phyloP scores from a whole-genome alignment of 1,140 invertebrate genomes.

The Mycetomoellerius zeteki region DNA sequence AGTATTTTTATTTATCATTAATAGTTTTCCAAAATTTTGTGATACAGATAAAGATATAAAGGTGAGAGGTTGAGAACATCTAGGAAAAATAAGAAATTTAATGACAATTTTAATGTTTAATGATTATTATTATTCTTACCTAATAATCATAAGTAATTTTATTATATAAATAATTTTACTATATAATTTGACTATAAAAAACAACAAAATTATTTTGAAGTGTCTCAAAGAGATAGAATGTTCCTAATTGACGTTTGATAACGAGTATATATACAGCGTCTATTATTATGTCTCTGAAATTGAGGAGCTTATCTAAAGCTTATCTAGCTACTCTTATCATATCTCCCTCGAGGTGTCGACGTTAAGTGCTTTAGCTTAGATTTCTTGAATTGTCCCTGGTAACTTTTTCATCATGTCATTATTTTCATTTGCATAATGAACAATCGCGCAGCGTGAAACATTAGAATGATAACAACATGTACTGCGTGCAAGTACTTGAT shows the following conservation, averaged over 20 bases:
- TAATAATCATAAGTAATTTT: neutral
- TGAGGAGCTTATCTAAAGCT: neutral
- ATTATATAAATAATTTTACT: no score
- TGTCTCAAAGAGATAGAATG: neutral
- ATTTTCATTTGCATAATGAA: slow-evolving; percentile 8
- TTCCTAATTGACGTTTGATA: neutral
- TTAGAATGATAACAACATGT: neutral
- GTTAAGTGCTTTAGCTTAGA: slow-evolving; percentile 25
- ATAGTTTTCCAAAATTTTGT: neutral
- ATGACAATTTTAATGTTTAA: neutral
- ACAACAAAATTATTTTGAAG: neutral
- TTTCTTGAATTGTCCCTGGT: slow-evolving; percentile 22
- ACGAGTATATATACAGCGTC: neutral
- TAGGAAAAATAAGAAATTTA: neutral
- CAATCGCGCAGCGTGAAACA: neutral
- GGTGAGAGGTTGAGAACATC: neutral
- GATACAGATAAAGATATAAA: neutral
- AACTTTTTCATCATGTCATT: slow-evolving; percentile 29
- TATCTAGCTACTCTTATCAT: slow-evolving; percentile 44
- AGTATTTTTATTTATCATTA: neutral
- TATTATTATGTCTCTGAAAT: slow-evolving; percentile 13
- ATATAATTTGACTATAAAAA: no score
- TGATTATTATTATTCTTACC: neutral
- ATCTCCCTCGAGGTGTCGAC: slow-evolving; percentile 30
- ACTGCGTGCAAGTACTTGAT: neutral